Base-by-base conservation (phyloP, 2,113 vertebrate species). In the Hepsetus odoe region DNA sequence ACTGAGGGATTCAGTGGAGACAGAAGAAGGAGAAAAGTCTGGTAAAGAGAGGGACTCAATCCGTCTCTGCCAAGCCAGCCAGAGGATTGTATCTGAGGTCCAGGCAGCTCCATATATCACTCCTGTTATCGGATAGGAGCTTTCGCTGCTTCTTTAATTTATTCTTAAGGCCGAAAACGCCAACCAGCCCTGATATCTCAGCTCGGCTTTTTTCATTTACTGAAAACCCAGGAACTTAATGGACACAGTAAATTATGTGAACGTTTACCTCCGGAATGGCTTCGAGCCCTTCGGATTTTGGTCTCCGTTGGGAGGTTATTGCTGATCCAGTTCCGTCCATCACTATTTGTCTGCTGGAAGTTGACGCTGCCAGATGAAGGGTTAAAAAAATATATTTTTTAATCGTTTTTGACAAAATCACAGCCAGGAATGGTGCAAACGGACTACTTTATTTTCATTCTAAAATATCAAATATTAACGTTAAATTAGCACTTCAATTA, bases 41-140 rank as follows among this genome's bases (percentile, higher is more conserved):
- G 26, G 53, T 28, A 33, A 7, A 9, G 51, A 4, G 33, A 5
- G 53, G 38, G 61, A 35, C 20, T 28, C 18, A 14, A 12, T 2
- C 14, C 24, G 9, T 44, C 22, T 61, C n/a, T 61, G 38, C 55
- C 38, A 61, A 40, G 8, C 55, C 16, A 9, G 9, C 4, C 7
- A 58, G 68, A 49, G 18, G 13, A 26, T 12, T 6, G n/a, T 71
- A 44, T 13, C 6, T 46, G 24, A 5, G 13, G 26, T 42, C 6
- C 22, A 35, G 56, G 38, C 76, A 38, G 40, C 42, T 42, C 58
- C 28, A 72, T 72, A 72, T 64, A 72, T 79, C 76, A 55, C 28
- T 30, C 56, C 13, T 46, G 14, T 49, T 53, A 16, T 64, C 38
- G 28, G 10, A 40, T 18, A 18, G 9, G 14, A 30, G 33, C 51